Base-by-base conservation (phyloP, 2,797 vertebrate genomes). In the Etheostoma perlongum region DNA sequence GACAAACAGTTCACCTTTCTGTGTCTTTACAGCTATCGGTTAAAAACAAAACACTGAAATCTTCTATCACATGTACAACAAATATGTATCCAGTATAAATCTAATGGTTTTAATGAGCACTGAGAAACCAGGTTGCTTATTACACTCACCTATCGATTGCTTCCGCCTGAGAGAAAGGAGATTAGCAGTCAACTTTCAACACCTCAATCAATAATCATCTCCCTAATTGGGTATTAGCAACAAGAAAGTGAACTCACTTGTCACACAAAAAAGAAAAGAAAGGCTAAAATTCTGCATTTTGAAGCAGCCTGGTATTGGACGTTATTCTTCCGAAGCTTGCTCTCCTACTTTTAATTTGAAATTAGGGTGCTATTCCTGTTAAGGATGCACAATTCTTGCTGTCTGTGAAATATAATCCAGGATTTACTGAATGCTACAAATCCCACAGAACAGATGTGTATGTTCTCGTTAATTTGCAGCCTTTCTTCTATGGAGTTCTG, bases 161-260 rank as follows among this genome's bases (percentile, higher is more conserved):
- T 78, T 85, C 76, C 72, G 91, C 84, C 88, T 79, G 83, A 72
- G 88, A 90, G 90, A 88, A 70, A 73, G 90, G 89, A 94, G 94
- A 94, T 94, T 94, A 94, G 91, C 84, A 88, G 89, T 92, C 90
- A 93, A 94, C 90, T 93, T 91, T 93, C 89, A 94, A 84, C 91
- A 93, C 89, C 87, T 79, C 81, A 71, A 94, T 95, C 94, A 94
- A 95, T 95, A 94, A 93, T 93, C 90, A 94, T 94, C 93, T 93
- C 88, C 92, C 92, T 95, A 94, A 95, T 94, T 95, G 93, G 93
- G 91, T 93, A 92, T 92, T 91, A 92, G 92, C 83, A 89, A 85
- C 83, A 90, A 92, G 89, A 94, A 93, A 92, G 88, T 90, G 84
- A 83, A 91, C 89, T 87, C 72, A 76, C 82, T 91, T 85, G 84